Base-by-base conservation (phyloP, 2,113 vertebrate genomes). In the Menura novaehollandiae region DNA sequence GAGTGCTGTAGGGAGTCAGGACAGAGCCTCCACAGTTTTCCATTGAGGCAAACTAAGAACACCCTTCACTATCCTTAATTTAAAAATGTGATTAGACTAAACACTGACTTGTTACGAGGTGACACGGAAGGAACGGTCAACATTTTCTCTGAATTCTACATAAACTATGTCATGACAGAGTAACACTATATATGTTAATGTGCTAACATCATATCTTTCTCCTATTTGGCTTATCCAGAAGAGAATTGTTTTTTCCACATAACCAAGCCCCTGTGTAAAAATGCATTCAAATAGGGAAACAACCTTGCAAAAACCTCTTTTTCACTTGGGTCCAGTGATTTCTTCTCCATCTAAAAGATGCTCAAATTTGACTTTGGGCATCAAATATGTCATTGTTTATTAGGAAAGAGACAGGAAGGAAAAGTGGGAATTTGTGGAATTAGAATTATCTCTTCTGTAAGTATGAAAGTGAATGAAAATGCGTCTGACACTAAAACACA, bases 221-320 rank as follows among this genome's bases (percentile, higher is more conserved):
- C 6, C 4, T 73, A 23, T 75, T 55, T 78, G 52, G 2, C 19
- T 82, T 63, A 49, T 33, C 24, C n/a, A 55, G 66, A 90, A n/a
- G 6, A 74, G 9, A 62, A 51, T 7, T 55, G 0, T 20, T 71
- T 74, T 62, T 64, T 43, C 8, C 21, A 46, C 4, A 24, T 30
- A 69, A 30, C 4, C 9, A 77, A 46, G 1, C 0, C 2, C 5
- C 3, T 51, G 10, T 51, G 9, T 33, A 66, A 5, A 82, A 51
- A 43, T 60, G n/a, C 26, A 58, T 72, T 58, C 91, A 3, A 67
- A 59, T 2, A 43, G 13, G 35, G 22, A 78, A 69, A 51, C 5
- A 55, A 33, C 8, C 13, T 67, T 27, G 13, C 9, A 9, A 8
- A 32, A 72, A 78, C 9, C 3, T 28, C 10, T 44, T 90, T 88